These are phyloP conservation scores for Chymomyza costata DNA, from an alignment of 1,140 invertebrate species.

Conservation along the genomic window DNA sequence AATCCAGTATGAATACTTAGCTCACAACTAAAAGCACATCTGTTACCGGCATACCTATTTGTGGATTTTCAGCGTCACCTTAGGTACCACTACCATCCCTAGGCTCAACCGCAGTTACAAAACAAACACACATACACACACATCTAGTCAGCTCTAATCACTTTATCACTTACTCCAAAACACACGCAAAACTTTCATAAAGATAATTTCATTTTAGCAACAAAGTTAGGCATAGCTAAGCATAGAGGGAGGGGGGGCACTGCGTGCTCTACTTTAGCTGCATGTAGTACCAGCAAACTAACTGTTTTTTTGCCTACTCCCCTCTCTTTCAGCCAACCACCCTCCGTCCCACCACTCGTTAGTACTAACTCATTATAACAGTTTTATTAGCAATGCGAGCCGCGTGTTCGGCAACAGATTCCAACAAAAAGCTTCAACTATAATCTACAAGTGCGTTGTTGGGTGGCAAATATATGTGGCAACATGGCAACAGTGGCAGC, in stretches of 20 bases:
- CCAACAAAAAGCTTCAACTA: background rate
- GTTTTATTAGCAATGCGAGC: slow-evolving; percentile 56
- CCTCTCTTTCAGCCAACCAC: slow-evolving; percentile 12
- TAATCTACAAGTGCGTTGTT: background rate
- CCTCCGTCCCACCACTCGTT: background rate
- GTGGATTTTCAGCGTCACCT: too few relatives aligned
- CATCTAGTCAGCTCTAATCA: slow-evolving; percentile 28
- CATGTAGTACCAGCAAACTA: too few relatives aligned
- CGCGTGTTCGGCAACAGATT: slow-evolving; percentile 1
- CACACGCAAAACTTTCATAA: slow-evolving; percentile 20
- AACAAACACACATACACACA: slow-evolving; percentile 5
- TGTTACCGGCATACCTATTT: too few relatives aligned
- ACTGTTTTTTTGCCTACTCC: background rate
- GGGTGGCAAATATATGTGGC: background rate
- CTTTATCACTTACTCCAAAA: slow-evolving; percentile 51
- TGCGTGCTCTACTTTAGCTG: too few relatives aligned
- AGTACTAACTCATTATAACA: slow-evolving; percentile 56
- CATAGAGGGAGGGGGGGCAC: background rate
- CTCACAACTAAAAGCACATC: background rate
- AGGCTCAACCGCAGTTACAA: background rate
- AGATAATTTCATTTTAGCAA: slow-evolving; percentile 46
- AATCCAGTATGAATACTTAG: background rate
- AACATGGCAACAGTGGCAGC: background rate
- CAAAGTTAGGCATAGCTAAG: background rate
- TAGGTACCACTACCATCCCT: too few relatives aligned